A percentile compares a stretch with the other conserved stretches of the same genome.
Conservation (phyloP, 2,113 vertebrate species). For the Eolophus roseicapilla region DNA sequence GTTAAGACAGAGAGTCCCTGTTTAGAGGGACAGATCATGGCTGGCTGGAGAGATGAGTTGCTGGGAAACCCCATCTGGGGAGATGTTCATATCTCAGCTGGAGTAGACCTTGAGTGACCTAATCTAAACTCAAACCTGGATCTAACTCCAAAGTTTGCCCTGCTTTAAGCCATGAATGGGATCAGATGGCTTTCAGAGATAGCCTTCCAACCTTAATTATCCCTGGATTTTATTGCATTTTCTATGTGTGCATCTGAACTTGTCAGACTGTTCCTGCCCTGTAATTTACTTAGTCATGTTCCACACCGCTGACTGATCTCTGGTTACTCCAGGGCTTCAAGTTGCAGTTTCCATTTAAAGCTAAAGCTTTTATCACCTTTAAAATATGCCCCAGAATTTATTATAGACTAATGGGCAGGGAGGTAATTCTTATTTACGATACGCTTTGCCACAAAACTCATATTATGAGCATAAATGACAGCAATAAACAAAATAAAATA, state of each 20-base stretch:
- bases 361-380: neutral
- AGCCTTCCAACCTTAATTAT: neutral
- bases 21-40: neutral
- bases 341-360: neutral
- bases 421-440: constrained; percentile 8
- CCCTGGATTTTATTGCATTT: neutral
- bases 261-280: neutral
- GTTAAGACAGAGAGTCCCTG: neutral
- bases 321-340: neutral
- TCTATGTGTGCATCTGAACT: too few species aligned
- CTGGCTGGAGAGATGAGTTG: neutral
- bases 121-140: neutral
- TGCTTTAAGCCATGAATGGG: neutral
- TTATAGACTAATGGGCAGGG: neutral
- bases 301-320: neutral
- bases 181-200: neutral
- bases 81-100: neutral
- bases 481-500: constrained; percentile 31
- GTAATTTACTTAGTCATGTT: neutral
- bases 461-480: neutral
- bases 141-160: neutral
- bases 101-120: neutral
- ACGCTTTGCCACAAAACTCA: neutral
- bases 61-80: neutral
- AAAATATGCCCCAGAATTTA: neutral